phyloP scores from a whole-genome alignment of 2,113 vertebrate species.

The Diadophis punctatus region DNA sequence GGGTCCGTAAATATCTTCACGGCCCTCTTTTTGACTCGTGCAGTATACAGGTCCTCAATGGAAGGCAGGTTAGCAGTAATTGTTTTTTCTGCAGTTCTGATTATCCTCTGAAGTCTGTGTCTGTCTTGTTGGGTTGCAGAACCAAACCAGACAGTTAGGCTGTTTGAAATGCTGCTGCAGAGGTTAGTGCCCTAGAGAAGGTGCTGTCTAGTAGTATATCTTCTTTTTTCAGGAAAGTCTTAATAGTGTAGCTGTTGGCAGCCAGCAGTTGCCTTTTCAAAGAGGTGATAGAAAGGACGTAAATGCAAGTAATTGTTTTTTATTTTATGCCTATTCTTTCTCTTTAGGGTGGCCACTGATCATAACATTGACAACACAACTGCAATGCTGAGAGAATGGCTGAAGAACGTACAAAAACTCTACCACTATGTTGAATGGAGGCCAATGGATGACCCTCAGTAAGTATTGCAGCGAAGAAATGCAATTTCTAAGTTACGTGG shows the following conservation, averaged over 20 bases:
- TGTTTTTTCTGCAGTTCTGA: too few species aligned
- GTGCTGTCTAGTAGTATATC: not conserved
- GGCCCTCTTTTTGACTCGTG: too few species aligned
- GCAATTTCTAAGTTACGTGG: not conserved
- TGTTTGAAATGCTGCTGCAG: not conserved
- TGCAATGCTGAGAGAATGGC: constrained; percentile 87
- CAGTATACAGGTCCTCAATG: too few species aligned
- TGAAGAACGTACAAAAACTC: constrained; percentile 79
- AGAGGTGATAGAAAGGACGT: not conserved
- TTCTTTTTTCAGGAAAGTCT: not conserved
- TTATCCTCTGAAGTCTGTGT: too few species aligned
- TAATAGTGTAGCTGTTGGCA: not conserved
- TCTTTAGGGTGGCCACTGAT: constrained; percentile 86
- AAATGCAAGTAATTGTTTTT: not conserved
- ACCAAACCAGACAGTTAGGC: too few species aligned
- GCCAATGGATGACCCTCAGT: constrained; percentile 88
- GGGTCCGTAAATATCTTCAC: too few species aligned
- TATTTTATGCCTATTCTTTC: not conserved
- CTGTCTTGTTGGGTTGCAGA: too few species aligned
- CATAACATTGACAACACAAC: constrained; percentile 94
- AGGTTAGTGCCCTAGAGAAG: not conserved
- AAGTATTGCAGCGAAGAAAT: constrained; percentile 52
- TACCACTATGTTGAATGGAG: constrained; percentile 97
- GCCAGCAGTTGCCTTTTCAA: not conserved
- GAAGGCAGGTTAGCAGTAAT: too few species aligned